Base-by-base conservation (phyloP, 2,888 invertebrate genomes). In the Polymixis lichenea region DNA sequence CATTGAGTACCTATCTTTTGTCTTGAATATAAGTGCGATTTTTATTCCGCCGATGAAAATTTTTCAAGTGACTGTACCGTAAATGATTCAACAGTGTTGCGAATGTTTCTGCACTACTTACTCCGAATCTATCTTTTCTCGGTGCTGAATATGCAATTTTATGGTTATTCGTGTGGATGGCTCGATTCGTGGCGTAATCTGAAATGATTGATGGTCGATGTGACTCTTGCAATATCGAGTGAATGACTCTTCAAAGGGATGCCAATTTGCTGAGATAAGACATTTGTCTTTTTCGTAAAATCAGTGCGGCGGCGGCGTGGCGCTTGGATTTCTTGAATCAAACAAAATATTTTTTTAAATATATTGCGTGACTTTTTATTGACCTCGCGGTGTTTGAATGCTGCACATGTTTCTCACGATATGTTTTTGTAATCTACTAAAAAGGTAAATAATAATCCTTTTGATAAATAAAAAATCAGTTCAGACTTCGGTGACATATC, bases 401-500 rank as follows among this genome's bases (percentile, higher is more conserved):
- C 70, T 70, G 61, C 76, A 75, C 60, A 75, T 80, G 78, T 83
- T 92, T 94, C 94, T 93, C 93, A 93, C 93, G 92, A 88, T 73
- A 62, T 38, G 64, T 82, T 92, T 93, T 94, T 94, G 84, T 92
- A 88, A 89, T 90, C 86, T 85, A 92, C 91, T 90, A 92, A 94
- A 95, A 95, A 94, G 93, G 93, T 95, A n/a, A n/a, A n/a, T n/a
- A n/a, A n/a, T 93, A 93, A 92, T 93, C 91, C 90, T 94, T 94
- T 94, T 91, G 91, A 91, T 92, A 90, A 92, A 91, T 89, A 92
- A 95, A 89, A 95, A 93, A 92, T 89, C 93, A 90, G 93, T 92
- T 94, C 92, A 92, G 93, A 93, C 92, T 91, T 91, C 91, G 93
- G 96, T 95, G 96, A 96, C 96, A 96, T 94, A 94, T 95, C 94